Percentiles rank a stretch among this genome's conserved stretches.
Conservation (phyloP, 2,797 vertebrate genomes). For the Pachyuromys duprasi region DNA sequence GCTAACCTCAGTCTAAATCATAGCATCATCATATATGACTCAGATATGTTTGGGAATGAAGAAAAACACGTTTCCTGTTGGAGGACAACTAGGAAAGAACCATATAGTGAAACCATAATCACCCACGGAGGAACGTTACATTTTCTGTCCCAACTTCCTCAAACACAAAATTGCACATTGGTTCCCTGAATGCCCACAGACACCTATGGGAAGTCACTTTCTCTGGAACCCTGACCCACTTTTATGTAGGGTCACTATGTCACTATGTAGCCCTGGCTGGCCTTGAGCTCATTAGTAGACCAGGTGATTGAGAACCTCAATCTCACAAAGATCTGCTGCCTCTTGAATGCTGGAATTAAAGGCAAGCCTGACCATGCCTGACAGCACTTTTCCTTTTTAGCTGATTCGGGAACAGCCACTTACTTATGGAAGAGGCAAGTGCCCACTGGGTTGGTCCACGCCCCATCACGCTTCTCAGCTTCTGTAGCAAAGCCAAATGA, state of each 20-base stretch:
- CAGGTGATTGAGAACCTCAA: background rate
- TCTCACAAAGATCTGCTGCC: background rate
- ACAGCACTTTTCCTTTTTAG: background rate
- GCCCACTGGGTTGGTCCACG: conserved; percentile 99
- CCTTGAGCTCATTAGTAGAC: background rate
- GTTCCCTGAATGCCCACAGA: background rate
- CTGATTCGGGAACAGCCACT: conserved; percentile 75
- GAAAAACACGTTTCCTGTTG: background rate
- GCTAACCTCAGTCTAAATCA: background rate
- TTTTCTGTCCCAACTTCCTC: background rate
- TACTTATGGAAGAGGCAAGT: conserved; percentile 99
- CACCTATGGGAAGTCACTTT: background rate
- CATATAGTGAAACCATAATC: background rate
- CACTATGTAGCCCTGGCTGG: background rate
- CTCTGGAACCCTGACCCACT: background rate
- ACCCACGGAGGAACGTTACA: background rate
- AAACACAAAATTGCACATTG: background rate
- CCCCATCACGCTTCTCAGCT: conserved; percentile 97
- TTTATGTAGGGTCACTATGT: background rate
- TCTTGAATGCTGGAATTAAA: background rate
- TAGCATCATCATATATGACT: background rate
- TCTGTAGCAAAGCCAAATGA: conserved; percentile 99
- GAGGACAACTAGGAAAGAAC: background rate
- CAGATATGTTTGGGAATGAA: background rate
- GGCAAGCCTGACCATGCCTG: too few relatives aligned